Percentiles rank a stretch among this genome's conserved stretches.
Evolutionary conservation across 2,797 vertebrate genomes (phyloP).

Genomic region (Sebastes diploproa): DNA sequence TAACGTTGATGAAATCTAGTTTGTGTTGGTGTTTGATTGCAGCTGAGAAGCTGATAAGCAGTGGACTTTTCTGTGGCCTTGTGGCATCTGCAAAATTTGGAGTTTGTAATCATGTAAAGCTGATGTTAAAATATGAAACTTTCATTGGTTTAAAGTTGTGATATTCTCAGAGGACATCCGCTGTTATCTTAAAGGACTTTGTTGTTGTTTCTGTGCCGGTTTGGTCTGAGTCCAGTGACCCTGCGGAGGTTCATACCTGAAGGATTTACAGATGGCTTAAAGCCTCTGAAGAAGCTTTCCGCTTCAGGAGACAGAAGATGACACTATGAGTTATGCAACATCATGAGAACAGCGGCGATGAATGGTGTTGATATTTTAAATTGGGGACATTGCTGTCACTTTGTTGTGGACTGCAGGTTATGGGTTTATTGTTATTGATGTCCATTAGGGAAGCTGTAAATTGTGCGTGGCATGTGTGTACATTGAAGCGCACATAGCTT

Average conservation of each 20-base stretch:
- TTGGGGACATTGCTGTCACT: neutral
- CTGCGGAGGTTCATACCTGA: conserved; percentile 38
- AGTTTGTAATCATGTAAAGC: neutral
- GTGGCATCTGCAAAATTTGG: neutral
- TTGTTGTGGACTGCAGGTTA: neutral
- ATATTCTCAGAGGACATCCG: neutral
- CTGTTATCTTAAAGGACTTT: neutral
- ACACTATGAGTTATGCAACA: conserved; percentile 39
- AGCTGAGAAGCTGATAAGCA: neutral
- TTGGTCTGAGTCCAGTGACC: conserved; percentile 38
- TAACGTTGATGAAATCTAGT: neutral
- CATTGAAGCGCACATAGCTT: conserved; percentile 10
- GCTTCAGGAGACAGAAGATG: conserved; percentile 33
- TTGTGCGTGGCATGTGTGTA: conserved; percentile 12
- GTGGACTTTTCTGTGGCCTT: neutral
- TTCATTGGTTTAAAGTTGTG: neutral
- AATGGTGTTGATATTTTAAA: neutral
- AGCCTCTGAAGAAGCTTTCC: conserved; percentile 55
- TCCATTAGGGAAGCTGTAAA: conserved; percentile 21
- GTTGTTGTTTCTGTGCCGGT: conserved; percentile 42
- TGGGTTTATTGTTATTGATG: neutral
- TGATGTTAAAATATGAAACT: neutral
- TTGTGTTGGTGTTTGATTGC: neutral
- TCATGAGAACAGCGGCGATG: neutral
- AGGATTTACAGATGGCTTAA: conserved; percentile 72